A percentile compares a stretch with the other conserved stretches of the same genome.
phyloP scores from a whole-genome alignment of 2,797 vertebrate species.

The Malacoraja senta region DNA sequence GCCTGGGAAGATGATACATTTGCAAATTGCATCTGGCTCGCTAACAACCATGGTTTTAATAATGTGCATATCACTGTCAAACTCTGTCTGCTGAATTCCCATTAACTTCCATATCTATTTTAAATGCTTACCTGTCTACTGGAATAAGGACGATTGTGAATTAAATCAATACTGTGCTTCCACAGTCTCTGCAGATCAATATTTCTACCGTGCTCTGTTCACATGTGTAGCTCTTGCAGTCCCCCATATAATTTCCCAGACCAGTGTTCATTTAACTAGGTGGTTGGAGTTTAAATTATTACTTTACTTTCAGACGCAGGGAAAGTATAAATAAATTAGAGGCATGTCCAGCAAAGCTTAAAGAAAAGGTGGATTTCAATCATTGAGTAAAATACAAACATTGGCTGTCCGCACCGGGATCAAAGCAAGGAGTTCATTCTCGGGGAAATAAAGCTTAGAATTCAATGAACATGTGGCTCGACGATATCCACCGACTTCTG shows the following conservation, averaged over 20 bases:
- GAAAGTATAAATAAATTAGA: slow-evolving; percentile 3
- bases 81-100: slow-evolving; percentile 19
- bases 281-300: slow-evolving; percentile 8
- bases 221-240: not conserved
- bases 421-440: slow-evolving; percentile 4
- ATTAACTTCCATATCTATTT: slow-evolving; percentile 38
- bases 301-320: not conserved
- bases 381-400: slow-evolving; percentile 3
- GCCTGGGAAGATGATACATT: slow-evolving; percentile 46
- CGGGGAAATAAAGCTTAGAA: not conserved
- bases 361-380: not conserved
- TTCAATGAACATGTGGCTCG: not conserved
- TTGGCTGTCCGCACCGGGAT: not conserved
- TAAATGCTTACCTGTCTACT: slow-evolving; percentile 37
- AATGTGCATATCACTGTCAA: slow-evolving; percentile 37
- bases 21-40: slow-evolving; percentile 48
- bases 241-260: not conserved
- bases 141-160: slow-evolving; percentile 33
- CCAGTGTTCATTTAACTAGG: slow-evolving; percentile 23
- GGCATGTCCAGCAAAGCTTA: not conserved
- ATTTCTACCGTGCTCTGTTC: not conserved
- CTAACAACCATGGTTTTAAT: slow-evolving; percentile 43
- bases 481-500: not conserved
- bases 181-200: slow-evolving; percentile 34
- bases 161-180: slow-evolving; percentile 33